phyloP scores from a whole-genome alignment of 2,113 vertebrate genomes.

The Spea bombifrons region DNA sequence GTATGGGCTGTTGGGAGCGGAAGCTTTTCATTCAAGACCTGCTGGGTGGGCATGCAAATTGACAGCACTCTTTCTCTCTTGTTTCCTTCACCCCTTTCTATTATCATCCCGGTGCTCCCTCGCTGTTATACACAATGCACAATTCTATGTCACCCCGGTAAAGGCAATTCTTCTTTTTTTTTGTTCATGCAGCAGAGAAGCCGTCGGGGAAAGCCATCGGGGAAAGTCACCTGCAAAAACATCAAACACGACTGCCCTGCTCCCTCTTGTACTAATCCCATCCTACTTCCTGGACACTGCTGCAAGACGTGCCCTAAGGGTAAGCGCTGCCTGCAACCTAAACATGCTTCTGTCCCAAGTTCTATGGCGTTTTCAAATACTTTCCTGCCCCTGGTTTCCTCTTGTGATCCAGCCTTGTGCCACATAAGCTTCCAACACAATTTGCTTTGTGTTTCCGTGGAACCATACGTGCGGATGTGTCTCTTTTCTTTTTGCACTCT shows the following conservation, averaged over 20 bases:
- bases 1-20: neutral
- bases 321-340: conserved; percentile 53
- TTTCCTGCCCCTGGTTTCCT: neutral
- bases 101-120: neutral
- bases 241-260: conserved; percentile 87
- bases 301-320: conserved; percentile 88
- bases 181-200: conserved; percentile 66
- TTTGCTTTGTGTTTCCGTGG: too few relatives aligned
- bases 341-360: neutral
- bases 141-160: neutral
- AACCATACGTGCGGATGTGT: too few relatives aligned
- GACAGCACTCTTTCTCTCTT: neutral
- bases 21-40: conserved; percentile 1
- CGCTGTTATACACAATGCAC: neutral
- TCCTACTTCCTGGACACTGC: conserved; percentile 86
- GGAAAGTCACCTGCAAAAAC: conserved; percentile 83
- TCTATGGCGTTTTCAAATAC: neutral
- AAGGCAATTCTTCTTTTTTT: neutral
- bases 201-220: conserved; percentile 67
- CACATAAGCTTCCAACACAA: too few relatives aligned
- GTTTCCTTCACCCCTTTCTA: neutral
- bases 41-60: neutral
- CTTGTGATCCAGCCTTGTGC: neutral
- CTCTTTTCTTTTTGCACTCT: too few relatives aligned
- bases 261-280: conserved; percentile 71